Conservation (phyloP, 1,140 invertebrate species). For the Drosophila fuyamai region DNA sequence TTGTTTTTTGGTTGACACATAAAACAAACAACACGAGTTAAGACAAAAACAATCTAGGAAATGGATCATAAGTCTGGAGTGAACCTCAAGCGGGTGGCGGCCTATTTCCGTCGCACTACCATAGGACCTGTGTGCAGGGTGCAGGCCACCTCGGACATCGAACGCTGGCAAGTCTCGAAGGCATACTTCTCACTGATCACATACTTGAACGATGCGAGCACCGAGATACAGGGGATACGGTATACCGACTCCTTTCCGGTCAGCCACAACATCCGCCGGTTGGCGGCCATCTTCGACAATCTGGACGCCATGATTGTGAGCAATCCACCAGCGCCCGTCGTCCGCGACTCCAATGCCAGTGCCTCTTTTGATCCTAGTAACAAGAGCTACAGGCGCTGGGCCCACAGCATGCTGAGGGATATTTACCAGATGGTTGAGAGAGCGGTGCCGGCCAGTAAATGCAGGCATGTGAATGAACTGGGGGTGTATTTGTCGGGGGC, state of each 20-base stretch:
- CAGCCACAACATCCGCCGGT: constrained; percentile 16
- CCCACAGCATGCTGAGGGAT: constrained; percentile 32
- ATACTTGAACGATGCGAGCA: constrained; percentile 46
- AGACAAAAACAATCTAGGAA: neutral
- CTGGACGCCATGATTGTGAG: constrained; percentile 19
- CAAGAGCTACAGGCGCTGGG: constrained; percentile 41
- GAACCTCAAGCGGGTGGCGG: neutral
- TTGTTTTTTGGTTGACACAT: neutral
- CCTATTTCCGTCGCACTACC: constrained; percentile 9
- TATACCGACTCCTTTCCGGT: constrained; percentile 23
- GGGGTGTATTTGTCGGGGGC: constrained; percentile 48
- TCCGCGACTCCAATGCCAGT: neutral
- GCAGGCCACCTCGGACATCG: constrained; percentile 21
- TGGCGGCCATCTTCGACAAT: constrained; percentile 48
- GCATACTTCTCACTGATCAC: constrained; percentile 39
- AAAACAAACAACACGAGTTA: neutral
- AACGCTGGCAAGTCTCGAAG: constrained; percentile 30
- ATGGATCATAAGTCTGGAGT: neutral
- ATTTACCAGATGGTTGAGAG: constrained; percentile 50
- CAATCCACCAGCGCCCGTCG: constrained; percentile 1
- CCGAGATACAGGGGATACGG: constrained; percentile 46
- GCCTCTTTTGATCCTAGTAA: neutral
- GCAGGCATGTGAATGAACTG: constrained; percentile 47
- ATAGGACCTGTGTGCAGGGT: constrained; percentile 6
- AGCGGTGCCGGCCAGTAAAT: constrained; percentile 35